A percentile compares a stretch with the other conserved stretches of the same genome.
These are phyloP conservation scores for Mus pahari DNA, from an alignment of 2,113 vertebrate genomes.

Conservation along the genomic window DNA sequence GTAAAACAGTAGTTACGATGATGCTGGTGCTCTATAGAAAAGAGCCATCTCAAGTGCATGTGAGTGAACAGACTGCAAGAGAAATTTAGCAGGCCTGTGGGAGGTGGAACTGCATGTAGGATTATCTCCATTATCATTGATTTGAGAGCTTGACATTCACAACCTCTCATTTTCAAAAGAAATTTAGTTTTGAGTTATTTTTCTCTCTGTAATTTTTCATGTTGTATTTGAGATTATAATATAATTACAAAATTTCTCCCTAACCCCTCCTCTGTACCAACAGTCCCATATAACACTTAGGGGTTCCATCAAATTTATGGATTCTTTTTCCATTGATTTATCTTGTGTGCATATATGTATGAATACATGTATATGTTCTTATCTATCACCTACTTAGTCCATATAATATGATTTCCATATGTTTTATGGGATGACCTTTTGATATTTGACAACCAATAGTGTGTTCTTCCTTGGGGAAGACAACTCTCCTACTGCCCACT, in stretches of 20 bases:
- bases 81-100: neutral
- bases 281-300: neutral
- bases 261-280: neutral
- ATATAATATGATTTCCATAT: neutral
- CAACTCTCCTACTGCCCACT: neutral
- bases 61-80: neutral
- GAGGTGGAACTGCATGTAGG: neutral
- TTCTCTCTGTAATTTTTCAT: neutral
- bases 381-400: neutral
- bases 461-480: neutral
- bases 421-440: neutral
- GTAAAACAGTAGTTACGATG: neutral
- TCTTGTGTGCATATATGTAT: accelerated
- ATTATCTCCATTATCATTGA: neutral
- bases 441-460: neutral
- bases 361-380: neutral
- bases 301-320: neutral
- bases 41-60: neutral
- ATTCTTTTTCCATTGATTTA: neutral
- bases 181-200: neutral
- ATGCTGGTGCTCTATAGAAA: neutral
- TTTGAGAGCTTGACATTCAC: neutral
- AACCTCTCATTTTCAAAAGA: neutral
- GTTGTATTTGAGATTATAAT: neutral
- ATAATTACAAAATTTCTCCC: neutral